Evolutionary conservation across 2,888 invertebrate genomes (phyloP), one percentile per base, ranked within the genome.

Genomic region (Lobophora halterata): DNA sequence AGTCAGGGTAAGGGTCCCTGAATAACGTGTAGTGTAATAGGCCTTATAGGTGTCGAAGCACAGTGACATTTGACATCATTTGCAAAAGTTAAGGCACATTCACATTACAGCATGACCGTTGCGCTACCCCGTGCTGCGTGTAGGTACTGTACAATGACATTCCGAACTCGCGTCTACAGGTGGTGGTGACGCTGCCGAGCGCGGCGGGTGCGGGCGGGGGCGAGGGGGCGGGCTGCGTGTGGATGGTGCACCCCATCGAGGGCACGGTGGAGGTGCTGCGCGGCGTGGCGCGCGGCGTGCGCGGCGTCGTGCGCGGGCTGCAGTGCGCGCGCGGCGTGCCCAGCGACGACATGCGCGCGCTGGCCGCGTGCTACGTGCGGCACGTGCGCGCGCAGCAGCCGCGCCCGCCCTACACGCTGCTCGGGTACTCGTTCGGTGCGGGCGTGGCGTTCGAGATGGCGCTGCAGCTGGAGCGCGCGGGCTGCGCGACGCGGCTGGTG

Each of bases 341-440:
- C 20, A 77, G 95, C 2, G 85, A 88, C 5, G 91, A 93, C 32
- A 91, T 97, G 52, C 76, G 89, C 6, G 89, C 91, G 28, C 88
- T 97, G 46, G 96, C 97, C 2, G 71, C 79, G 23, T 92, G 89
- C 79, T 95, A 95, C 78, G 86, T 95, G 12, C 67, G 82, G 72
- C 91, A 94, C 75, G 91, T 98, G 62, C 92, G 92, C 67, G 89
- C 89, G 32, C 85, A 94, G 26, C 96, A 97, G 81, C 90, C 92
- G 4, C 79, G 88, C 40, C 95, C 97, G 46, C 97, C 98, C 2
- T 98, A 96, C 88, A 91, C 92, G 30, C 85, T 99, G 49, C 91
- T 95, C 24, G 99, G 98, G 1, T 99, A 99, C 83, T 99, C 98
- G 0, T 98, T 96, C 79, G 99, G 99, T 46, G 96, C 97, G 21